These are phyloP conservation scores for Sinodicranocentrus sp. DNA, from an alignment of 2,888 invertebrate genomes.

Conservation along the genomic window DNA sequence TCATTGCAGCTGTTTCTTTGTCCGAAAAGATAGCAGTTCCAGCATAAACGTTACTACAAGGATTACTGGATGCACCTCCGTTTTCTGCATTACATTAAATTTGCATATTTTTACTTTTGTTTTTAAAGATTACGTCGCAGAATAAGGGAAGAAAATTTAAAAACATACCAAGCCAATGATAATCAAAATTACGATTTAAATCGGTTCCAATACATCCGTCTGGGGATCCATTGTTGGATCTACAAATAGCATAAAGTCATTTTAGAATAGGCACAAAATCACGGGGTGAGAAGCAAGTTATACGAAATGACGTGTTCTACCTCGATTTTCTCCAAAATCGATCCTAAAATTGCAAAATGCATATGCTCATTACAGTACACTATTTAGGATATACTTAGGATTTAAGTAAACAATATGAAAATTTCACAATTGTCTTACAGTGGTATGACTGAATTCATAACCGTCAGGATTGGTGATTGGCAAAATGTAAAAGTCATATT, in stretches of 20 bases:
- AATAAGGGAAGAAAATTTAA: constrained; percentile 3
- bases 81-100: constrained; percentile 35
- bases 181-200: constrained; percentile 92
- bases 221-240: constrained; percentile 71
- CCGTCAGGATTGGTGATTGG: constrained; percentile 91
- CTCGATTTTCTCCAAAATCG: constrained; percentile 85
- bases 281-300: no score
- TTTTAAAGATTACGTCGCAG: no score
- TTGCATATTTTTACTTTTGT: no score
- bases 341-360: no score
- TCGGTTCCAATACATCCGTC: constrained; percentile 85
- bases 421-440: constrained; percentile 32
- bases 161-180: constrained; percentile 86
- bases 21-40: constrained; percentile 83
- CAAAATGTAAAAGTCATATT: constrained; percentile 85
- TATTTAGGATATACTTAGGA: no score
- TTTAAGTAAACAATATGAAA: not conserved
- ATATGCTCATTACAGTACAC: no score
- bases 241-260: constrained; percentile 7
- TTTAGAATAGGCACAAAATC: no score
- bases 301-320: no score
- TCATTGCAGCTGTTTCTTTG: constrained; percentile 84
- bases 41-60: constrained; percentile 79
- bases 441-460: constrained; percentile 89
- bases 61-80: constrained; percentile 79